Base-by-base conservation (phyloP, 2,797 vertebrate species). In the Miichthys miiuy region DNA sequence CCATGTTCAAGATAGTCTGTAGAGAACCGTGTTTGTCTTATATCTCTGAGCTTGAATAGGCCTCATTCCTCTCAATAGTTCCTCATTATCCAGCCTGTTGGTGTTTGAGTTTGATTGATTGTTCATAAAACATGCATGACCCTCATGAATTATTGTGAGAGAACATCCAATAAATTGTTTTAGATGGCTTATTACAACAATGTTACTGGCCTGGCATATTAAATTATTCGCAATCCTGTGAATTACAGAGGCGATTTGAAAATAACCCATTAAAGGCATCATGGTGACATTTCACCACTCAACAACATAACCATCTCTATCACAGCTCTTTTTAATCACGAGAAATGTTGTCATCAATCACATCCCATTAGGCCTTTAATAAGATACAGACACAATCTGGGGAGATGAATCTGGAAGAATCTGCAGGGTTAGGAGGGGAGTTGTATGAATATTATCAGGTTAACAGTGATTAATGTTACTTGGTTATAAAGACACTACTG, bases 141-240 rank as follows among this genome's bases (percentile, higher is more conserved):
- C 90, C 90, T 92, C 79, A 83, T 94, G 94, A 95, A 91, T 95
- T 94, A 95, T 93, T 89, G 90, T 87, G 88, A 81, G 83, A 91
- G 92, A 94, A 95, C 92, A 93, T 92, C 92, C 91, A 94, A 94
- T 95, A 94, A 94, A 95, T 95, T 94, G 93, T 94, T 95, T 95
- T 93, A 92, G 93, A 95, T 95, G 92, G 93, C 94, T 94, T 95
- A 95, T 95, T 95, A 95, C 93, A 95, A 94, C 92, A 93, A 83
- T 75, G 91, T 91, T 92, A 93, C 93, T 84, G 82, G 91, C 85
- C 87, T 78, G 89, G 92, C 92, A 93, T 92, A 94, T 95, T 93
- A 89, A 93, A 94, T 94, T 90, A 94, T 94, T 94, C 91, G 88
- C 84, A 86, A 91, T 92, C 91, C 87, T 93, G 91, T 95, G 93